Evolutionary conservation across 1,140 invertebrate species (phyloP), one percentile per base, ranked within the genome.

Genomic region (Ditylenchus dipsaci): DNA sequence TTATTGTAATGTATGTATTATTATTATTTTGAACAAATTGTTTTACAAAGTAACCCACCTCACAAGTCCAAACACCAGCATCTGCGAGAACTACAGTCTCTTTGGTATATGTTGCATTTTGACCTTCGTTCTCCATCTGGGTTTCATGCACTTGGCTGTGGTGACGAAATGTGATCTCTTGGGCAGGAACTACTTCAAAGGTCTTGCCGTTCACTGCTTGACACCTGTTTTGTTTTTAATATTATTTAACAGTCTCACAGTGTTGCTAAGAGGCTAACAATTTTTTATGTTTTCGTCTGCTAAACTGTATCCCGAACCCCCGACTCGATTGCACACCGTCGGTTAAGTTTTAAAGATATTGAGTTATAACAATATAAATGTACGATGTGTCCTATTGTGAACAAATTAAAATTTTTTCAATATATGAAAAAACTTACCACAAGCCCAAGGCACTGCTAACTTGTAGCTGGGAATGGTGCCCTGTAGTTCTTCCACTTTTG

Each of bases 51-150:
- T 38, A 11, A 38, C 38, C 33, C 38, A 72, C 65, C 26, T 69
- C 63, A 49, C 71, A 72, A 7, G 71, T 72, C 71, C 71, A 72
- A 30, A 65, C 38, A 26, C 71, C 71, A n/a, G 71, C 71, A 60
- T 72, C 65, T n/a, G 13, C 47, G 26, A 67, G 33, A 9, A 56
- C 26, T 38, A 67, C 65, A 17, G 11, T n/a, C n/a, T 67, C 47
- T 1, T 61, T 15, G n/a, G 59, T 61, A 8, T 30, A 61, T 13
- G 45, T 67, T 27, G 65, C 65, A 11, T 47, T 67, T 21, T 56
- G 13, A 17, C 43, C 43, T 23, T 53, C 63, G 1, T 27, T 8
- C 29, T 27, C 30, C 19, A 49, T 23, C 53, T 65, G 27, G 42
- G 63, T 47, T 17, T 43, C 17, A 61, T 33, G 13, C 27, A 30